Conservation (phyloP, 1,140 invertebrate species). For the Pollicipes pollicipes region DNA sequence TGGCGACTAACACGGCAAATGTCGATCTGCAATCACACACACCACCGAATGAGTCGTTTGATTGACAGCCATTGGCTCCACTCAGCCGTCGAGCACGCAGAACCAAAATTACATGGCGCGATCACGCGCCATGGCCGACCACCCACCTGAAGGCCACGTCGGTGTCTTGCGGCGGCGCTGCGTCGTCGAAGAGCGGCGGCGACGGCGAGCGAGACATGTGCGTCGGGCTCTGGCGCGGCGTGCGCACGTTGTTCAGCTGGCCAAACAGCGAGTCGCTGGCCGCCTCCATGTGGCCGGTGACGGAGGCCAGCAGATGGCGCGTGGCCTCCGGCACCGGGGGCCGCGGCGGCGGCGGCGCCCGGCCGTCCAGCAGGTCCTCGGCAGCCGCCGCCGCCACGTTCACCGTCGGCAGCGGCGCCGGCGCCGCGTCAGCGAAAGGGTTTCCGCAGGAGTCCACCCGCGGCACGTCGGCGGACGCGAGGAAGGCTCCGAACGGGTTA, state of each 20-base stretch:
- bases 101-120: too few species aligned
- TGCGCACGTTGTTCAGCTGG: background rate
- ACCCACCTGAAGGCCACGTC: constrained; percentile 1
- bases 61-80: too few species aligned
- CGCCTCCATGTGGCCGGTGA: background rate
- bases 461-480: background rate
- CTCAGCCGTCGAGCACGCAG: too few species aligned
- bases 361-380: background rate
- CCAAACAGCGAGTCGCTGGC: background rate
- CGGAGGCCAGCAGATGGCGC: background rate
- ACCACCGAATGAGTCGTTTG: too few species aligned
- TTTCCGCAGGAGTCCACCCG: background rate
- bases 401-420: background rate
- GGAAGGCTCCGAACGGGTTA: constrained; percentile 34
- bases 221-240: background rate
- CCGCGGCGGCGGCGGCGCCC: background rate
- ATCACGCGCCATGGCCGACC: too few species aligned
- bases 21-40: too few species aligned
- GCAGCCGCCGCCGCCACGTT: background rate
- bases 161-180: background rate
- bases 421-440: background rate
- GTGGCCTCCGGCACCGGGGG: background rate
- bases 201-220: background rate
- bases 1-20: too few species aligned
- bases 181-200: background rate